phyloP scores from a whole-genome alignment of 2,113 vertebrate genomes.

The Cyprinodon tularosa region DNA sequence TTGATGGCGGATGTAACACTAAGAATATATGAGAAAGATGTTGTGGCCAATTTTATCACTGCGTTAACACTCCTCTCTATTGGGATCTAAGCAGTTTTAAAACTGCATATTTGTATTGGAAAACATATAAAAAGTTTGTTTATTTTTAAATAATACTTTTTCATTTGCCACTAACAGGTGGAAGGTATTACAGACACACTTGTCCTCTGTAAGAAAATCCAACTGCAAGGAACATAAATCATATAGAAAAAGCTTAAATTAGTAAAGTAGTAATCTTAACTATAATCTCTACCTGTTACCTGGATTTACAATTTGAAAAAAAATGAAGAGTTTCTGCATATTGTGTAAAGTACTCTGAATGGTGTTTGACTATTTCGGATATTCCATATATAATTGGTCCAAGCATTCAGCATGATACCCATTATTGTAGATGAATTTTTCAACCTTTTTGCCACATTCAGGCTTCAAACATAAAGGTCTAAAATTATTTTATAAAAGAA shows the following conservation, averaged over 20 bases:
- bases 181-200: neutral
- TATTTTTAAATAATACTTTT: constrained; percentile 24
- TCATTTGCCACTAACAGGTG: constrained; percentile 8
- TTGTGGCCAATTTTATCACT: constrained; percentile 50
- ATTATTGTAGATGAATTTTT: too few relatives aligned
- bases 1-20: constrained; percentile 70
- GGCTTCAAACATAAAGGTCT: too few relatives aligned
- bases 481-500: too few relatives aligned
- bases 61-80: constrained; percentile 49
- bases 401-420: too few relatives aligned
- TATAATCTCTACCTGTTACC: neutral
- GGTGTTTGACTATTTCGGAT: too few relatives aligned
- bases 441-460: too few relatives aligned
- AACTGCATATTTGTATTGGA: neutral
- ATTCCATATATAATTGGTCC: too few relatives aligned
- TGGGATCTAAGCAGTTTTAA: neutral
- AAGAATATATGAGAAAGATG: constrained; percentile 44
- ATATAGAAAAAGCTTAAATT: neutral
- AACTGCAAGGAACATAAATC: neutral
- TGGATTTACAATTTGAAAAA: neutral
- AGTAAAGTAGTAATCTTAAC: too few relatives aligned
- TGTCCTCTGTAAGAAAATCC: neutral
- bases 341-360: too few relatives aligned
- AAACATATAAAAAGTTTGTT: neutral
- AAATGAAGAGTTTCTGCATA: too few relatives aligned